Conservation (phyloP, 1,140 invertebrate species). For the Belonocnema kinseyi region DNA sequence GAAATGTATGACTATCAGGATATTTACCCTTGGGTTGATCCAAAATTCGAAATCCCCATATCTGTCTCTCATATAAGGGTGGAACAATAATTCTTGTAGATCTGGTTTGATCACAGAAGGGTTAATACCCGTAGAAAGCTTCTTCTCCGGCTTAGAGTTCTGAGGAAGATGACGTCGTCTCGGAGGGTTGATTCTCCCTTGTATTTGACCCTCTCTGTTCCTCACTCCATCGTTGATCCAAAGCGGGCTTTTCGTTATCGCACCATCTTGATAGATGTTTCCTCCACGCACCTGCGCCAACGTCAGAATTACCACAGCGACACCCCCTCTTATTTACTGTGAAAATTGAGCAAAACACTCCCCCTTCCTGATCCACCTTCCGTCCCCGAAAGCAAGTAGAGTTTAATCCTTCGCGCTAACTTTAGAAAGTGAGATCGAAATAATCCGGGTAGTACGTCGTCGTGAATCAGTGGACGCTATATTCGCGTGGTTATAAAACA, state of each 20-base stretch:
- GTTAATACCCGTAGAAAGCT: slow-evolving; percentile 56
- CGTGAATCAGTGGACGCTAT: slow-evolving; percentile 55
- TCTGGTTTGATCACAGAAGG: slow-evolving; percentile 51
- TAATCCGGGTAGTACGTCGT: slow-evolving; percentile 59
- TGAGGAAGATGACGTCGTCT: slow-evolving; percentile 34
- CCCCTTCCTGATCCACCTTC: slow-evolving; percentile 28
- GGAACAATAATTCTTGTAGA: neutral
- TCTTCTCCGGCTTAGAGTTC: slow-evolving; percentile 40
- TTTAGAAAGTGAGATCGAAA: slow-evolving; percentile 68
- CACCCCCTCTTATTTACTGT: slow-evolving; percentile 53
- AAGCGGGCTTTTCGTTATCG: slow-evolving; percentile 57
- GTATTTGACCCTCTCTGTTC: neutral
- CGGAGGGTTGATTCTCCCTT: slow-evolving; percentile 39
- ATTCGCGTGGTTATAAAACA: slow-evolving; percentile 67
- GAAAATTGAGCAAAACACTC: slow-evolving; percentile 61
- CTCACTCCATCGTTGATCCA: slow-evolving; percentile 38
- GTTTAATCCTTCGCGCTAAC: slow-evolving; percentile 59
- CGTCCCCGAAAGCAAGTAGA: neutral
- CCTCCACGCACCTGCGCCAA: slow-evolving; percentile 68
- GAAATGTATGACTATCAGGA: no score
- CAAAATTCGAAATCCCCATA: neutral
- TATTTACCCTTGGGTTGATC: neutral
- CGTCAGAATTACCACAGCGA: slow-evolving; percentile 63
- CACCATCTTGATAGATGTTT: slow-evolving; percentile 72
- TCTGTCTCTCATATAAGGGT: neutral